phyloP scores from a whole-genome alignment of 2,888 invertebrate species.

The Drosophila koepferae region DNA sequence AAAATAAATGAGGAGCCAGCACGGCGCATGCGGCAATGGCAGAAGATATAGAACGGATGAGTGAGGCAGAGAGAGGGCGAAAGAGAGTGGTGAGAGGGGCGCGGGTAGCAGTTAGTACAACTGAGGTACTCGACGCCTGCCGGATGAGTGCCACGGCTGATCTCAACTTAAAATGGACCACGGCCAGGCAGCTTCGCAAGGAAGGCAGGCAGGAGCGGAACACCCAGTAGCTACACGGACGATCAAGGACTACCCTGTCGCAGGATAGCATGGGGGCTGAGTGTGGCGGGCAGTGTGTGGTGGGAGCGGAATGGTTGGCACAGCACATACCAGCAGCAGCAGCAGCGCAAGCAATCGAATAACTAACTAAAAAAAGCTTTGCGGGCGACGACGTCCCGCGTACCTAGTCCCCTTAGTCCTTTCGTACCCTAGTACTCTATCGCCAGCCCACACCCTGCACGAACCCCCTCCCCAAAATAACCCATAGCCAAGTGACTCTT shows the following conservation, averaged over 20 bases:
- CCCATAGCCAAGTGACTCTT: slow-evolving; percentile 63
- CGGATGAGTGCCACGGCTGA: slow-evolving; percentile 82
- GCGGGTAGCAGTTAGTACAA: slow-evolving; percentile 21
- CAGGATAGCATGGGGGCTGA: slow-evolving; percentile 14
- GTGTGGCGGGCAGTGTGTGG: background rate
- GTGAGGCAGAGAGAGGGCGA: background rate
- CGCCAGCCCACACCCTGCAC: background rate
- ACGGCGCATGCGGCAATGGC: background rate
- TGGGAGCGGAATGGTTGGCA: slow-evolving; percentile 9
- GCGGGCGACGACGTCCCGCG: slow-evolving; percentile 66
- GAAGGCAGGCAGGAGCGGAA: slow-evolving; percentile 13
- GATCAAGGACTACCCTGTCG: slow-evolving; percentile 71
- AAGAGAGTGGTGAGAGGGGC: background rate
- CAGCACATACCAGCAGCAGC: slow-evolving; percentile 22
- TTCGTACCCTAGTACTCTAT: slow-evolving; percentile 32
- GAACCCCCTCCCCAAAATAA: background rate
- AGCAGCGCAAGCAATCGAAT: slow-evolving; percentile 48
- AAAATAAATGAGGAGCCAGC: slow-evolving; percentile 73
- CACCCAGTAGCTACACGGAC: slow-evolving; percentile 59
- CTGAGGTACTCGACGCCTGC: slow-evolving; percentile 74
- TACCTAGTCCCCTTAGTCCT: slow-evolving; percentile 73
- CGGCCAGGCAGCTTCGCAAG: slow-evolving; percentile 42
- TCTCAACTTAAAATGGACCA: slow-evolving; percentile 83
- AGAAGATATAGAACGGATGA: slow-evolving; percentile 2
- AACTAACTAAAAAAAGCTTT: slow-evolving; percentile 71